Conservation (phyloP, 1,140 invertebrate genomes). For the Eubasilissa regina region DNA sequence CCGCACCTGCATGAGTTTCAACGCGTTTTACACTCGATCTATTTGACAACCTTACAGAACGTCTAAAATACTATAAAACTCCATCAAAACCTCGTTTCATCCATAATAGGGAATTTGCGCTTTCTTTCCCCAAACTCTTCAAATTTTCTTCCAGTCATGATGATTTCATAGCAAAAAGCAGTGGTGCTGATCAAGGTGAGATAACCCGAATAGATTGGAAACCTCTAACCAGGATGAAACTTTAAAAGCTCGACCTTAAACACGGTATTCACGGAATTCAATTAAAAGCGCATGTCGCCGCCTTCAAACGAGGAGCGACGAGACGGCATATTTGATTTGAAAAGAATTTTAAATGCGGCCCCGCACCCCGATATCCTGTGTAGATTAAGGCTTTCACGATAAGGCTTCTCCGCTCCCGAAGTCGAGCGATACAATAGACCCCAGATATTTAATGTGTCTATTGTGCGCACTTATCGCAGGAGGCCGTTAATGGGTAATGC, state of each 20-base stretch:
- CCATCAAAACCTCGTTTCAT: too few species aligned
- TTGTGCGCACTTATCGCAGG: slow-evolving; percentile 34
- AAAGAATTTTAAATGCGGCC: slow-evolving; percentile 54
- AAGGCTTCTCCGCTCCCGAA: slow-evolving; percentile 36
- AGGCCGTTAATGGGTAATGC: not conserved
- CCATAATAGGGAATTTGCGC: too few species aligned
- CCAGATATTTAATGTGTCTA: slow-evolving; percentile 51
- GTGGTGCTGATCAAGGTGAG: too few species aligned
- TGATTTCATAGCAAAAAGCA: too few species aligned
- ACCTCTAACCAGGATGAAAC: not conserved
- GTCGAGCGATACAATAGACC: slow-evolving; percentile 43
- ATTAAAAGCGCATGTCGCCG: slow-evolving; percentile 34
- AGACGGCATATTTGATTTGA: slow-evolving; percentile 48
- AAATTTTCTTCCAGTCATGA: too few species aligned
- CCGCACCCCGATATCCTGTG: slow-evolving; percentile 31
- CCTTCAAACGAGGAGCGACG: not conserved
- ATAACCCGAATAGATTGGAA: too few species aligned
- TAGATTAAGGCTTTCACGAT: slow-evolving; percentile 46
- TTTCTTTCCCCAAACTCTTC: too few species aligned
- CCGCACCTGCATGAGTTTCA: too few species aligned
- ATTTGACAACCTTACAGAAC: too few species aligned
- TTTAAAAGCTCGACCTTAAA: not conserved
- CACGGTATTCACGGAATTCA: slow-evolving; percentile 36
- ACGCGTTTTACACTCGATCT: too few species aligned
- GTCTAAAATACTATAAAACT: too few species aligned